Evolutionary conservation across 2,888 invertebrate genomes (phyloP), one percentile per base, ranked within the genome.

Genomic region (Clostera curtula): DNA sequence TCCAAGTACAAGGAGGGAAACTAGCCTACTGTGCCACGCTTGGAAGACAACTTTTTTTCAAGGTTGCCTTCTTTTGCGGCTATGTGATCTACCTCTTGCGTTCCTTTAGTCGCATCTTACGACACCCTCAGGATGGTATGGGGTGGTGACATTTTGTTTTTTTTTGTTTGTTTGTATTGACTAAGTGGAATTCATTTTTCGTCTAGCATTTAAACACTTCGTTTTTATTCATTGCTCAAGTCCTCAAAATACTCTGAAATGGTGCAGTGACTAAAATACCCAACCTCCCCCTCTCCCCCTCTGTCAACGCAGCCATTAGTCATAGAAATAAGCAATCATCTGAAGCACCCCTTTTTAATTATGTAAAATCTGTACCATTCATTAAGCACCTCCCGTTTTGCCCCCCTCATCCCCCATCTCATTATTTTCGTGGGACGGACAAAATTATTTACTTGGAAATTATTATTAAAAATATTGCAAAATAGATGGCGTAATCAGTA

Each of bases 361-460:
- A 77, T 77, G 72, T 67, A 72, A 77, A 79, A 80, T 80, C 72
- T 71, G 69, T 67, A 61, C 62, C 69, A 70, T 73, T 72, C 62
- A 68, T 74, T 70, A 61, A 44, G 42, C 31, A 40, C 49, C 43
- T 40, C 40, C 40, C 37, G n/a, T 28, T 31, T 26, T 29, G 17
- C 29, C 37, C 31, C 27, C 31, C 28, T 20, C 12, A 21, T 25
- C 19, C 34, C 21, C 28, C 10, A 25, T 14, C 27, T 29, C 9
- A 54, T 59, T 62, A 56, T 60, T 48, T 57, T 38, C 42, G 52
- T 48, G 50, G 50, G 68, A 58, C 50, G 65, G 57, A 64, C 64
- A 56, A 65, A 65, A 68, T 71, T 73, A 68, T 76, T 72, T 73
- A 74, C 66, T 65, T 56, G 43, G 49, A 65, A 66, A 70, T 75